phyloP scores from a whole-genome alignment of 2,113 vertebrate genomes.

The Tricholaema leucomelas region DNA sequence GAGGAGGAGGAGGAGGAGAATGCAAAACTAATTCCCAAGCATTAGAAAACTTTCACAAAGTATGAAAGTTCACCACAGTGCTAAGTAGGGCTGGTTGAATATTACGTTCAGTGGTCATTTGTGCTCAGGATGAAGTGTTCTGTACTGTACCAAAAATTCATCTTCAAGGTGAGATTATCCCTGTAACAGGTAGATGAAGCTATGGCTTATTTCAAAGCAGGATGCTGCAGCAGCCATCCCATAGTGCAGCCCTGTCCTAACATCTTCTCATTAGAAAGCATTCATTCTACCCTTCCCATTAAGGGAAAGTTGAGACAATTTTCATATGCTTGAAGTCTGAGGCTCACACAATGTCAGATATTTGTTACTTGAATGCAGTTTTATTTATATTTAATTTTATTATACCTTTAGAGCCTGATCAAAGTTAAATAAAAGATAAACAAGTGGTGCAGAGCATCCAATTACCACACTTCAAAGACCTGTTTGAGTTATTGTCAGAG shows the following conservation, averaged over 20 bases:
- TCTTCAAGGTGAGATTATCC: background rate
- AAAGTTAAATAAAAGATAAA: slow-evolving; percentile 25
- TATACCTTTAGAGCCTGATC: slow-evolving; percentile 8
- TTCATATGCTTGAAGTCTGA: background rate
- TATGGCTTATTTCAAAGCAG: background rate
- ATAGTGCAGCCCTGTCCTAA: background rate
- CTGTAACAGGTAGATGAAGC: background rate
- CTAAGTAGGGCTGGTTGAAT: background rate
- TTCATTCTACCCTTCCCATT: background rate
- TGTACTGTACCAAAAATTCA: background rate
- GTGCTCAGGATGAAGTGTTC: background rate
- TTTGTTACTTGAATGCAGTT: background rate
- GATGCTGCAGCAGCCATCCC: background rate
- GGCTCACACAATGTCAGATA: background rate
- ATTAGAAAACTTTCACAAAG: background rate
- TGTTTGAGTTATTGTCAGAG: background rate
- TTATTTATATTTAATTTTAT: slow-evolving; percentile 20
- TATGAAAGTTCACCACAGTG: background rate
- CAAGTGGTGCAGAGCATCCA: background rate
- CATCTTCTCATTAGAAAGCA: background rate
- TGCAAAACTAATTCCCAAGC: background rate
- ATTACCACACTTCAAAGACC: slow-evolving; percentile 27
- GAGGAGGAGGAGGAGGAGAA: too few species aligned
- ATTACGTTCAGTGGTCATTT: background rate
- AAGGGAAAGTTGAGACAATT: background rate